Evolutionary conservation across 2,797 vertebrate genomes (phyloP).

Genomic region (Linurgus olivaceus): DNA sequence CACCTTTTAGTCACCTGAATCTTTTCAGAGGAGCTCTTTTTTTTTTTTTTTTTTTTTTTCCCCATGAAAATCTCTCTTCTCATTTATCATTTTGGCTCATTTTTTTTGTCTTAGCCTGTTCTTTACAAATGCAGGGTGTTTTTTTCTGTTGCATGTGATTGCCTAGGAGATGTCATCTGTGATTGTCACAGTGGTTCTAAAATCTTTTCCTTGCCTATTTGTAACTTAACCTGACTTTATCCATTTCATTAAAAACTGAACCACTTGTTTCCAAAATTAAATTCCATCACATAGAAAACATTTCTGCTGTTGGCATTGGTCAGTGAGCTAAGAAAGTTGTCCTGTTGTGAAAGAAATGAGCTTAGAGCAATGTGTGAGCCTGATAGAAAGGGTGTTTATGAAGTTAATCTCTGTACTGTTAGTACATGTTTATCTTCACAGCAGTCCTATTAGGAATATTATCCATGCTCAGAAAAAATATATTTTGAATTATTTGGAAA

Average conservation of each 20-base stretch:
- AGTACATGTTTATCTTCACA: not conserved
- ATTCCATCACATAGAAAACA: not conserved
- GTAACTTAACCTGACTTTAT: not conserved
- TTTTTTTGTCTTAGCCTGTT: not conserved
- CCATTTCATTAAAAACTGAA: not conserved
- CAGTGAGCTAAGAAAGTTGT: not conserved
- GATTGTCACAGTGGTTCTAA: not conserved
- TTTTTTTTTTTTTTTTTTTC: too few species aligned
- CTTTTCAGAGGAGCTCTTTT: not conserved
- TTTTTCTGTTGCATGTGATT: not conserved
- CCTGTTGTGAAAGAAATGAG: not conserved
- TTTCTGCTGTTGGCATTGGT: not conserved
- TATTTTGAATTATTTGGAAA: not conserved
- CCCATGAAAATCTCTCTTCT: not conserved
- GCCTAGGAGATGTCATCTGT: not conserved
- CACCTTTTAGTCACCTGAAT: not conserved
- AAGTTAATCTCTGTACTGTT: not conserved
- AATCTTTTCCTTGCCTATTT: not conserved
- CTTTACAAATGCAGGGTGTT: not conserved
- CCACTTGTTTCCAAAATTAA: not conserved
- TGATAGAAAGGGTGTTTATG: not conserved
- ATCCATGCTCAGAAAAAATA: not conserved
- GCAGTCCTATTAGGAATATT: not conserved
- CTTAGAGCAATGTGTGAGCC: not conserved
- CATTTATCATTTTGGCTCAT: not conserved